Base-by-base conservation (phyloP, 2,888 invertebrate species). In the Meloe dianella region DNA sequence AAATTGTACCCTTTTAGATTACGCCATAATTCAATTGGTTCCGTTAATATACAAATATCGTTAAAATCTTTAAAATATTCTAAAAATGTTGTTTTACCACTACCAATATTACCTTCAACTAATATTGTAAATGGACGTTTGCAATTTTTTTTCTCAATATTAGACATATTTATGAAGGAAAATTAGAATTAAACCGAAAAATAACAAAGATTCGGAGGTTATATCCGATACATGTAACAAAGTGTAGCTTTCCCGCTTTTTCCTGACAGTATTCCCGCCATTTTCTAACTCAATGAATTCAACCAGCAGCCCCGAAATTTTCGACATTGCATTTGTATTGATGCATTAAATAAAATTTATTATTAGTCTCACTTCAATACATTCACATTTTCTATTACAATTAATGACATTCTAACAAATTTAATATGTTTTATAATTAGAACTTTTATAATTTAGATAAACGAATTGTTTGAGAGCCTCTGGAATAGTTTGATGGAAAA, bases 61-160 rank as follows among this genome's bases (percentile, higher is more conserved):
- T 90, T 87, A 78, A 89, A 90, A 76, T 90, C 88, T 62, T 89
- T 87, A 80, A 95, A 95, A 85, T 93, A 89, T 78, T 93, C 90
- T 17, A 96, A 82, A 81, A 95, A 94, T 8, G 95, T 94, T 1
- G 95, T 95, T 85, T 96, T 96, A 0, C 95, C 95, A 80, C 94
- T 92, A 29, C 95, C 95, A 77, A 96, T 95, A 82, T 96, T 96
- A 29, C 95, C 95, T 81, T 96, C 95, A 35, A 96, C 91, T 51
- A 92, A 88, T 24, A 96, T 92, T 0, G 93, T 94, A 78, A 92
- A 93, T 0, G 92, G 92, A 72, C 89, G 89, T 72, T 83, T 68
- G 51, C 63, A 70, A 12, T 70, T 71, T 22, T 66, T 61, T 66
- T 71, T 65, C 27, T 51, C 24, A 22, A 4, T 5, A 41, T 17